Percentiles rank a stretch among this genome's conserved stretches.
Evolutionary conservation across 1,140 invertebrate genomes (phyloP).

Genomic region (Spodoptera frugiperda): DNA sequence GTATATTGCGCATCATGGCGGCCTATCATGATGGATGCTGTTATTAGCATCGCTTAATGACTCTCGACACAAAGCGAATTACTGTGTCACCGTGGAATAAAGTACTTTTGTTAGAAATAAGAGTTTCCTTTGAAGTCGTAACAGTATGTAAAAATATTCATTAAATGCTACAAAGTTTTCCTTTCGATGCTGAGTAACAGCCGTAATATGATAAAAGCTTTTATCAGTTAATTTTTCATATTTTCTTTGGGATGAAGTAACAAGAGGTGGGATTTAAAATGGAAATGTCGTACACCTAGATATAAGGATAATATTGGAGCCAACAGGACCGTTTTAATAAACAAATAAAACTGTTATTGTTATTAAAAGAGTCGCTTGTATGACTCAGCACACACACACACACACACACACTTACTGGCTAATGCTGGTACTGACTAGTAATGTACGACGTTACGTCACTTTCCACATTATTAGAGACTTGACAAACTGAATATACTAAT

Average conservation of each 20-base stretch:
- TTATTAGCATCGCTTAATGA: neutral
- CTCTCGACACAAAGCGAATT: neutral
- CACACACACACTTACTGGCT: too few relatives aligned
- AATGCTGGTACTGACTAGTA: too few relatives aligned
- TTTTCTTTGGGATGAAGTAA: conserved; percentile 10
- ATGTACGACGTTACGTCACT: too few relatives aligned
- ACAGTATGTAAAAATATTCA: conserved; percentile 41
- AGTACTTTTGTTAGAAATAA: conserved; percentile 10
- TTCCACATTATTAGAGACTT: too few relatives aligned
- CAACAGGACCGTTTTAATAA: too few relatives aligned
- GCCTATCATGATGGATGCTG: neutral
- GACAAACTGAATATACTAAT: too few relatives aligned
- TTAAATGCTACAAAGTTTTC: conserved; percentile 30
- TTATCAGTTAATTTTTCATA: conserved; percentile 2
- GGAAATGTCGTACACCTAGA: neutral
- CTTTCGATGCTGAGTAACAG: conserved; percentile 8
- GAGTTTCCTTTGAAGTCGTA: conserved; percentile 24
- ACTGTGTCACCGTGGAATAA: neutral
- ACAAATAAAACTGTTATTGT: too few relatives aligned
- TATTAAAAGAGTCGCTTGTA: too few relatives aligned
- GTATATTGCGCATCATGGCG: neutral
- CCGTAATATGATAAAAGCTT: conserved; percentile 14
- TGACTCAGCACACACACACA: too few relatives aligned
- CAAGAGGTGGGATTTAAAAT: neutral
- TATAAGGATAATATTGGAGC: too few relatives aligned